These are phyloP conservation scores for Lepidochitona cinerea DNA, from an alignment of 2,888 invertebrate genomes.

Conservation along the genomic window DNA sequence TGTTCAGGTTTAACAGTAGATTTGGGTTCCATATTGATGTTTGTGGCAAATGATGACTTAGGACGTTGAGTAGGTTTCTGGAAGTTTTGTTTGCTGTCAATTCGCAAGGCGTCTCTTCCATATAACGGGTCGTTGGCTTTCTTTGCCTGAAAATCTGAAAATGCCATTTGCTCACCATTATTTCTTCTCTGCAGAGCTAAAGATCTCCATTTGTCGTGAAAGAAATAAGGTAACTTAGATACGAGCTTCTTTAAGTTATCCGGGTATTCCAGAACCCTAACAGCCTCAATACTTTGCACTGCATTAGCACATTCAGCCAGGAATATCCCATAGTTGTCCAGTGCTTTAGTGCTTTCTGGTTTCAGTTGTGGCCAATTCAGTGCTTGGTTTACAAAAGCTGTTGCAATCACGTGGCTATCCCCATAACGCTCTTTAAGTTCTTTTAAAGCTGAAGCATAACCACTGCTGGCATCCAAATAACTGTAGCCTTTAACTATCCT, in stretches of 20 bases:
- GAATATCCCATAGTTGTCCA: no score
- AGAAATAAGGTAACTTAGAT: slow-evolving; percentile 6
- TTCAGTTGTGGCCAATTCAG: slow-evolving; percentile 13
- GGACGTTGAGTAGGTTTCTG: no score
- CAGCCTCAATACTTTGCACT: no score
- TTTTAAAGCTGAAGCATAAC: not conserved
- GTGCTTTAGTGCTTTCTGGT: slow-evolving; percentile 7
- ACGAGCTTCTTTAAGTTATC: slow-evolving; percentile 12
- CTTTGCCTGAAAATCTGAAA: no score
- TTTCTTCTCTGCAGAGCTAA: not conserved
- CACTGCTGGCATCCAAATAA: not conserved
- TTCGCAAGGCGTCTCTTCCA: not conserved
- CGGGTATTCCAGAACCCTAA: slow-evolving; percentile 9
- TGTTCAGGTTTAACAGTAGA: no score
- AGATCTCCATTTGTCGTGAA: slow-evolving; percentile 18
- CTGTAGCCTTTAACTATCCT: not conserved
- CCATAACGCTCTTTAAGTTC: slow-evolving; percentile 14
- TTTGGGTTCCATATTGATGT: no score
- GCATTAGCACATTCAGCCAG: no score
- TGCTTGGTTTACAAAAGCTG: no score
- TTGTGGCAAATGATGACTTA: no score
- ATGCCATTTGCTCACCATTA: no score
- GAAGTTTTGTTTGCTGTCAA: not conserved
- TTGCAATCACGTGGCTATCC: no score
- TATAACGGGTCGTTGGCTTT: not conserved